Conservation (phyloP, 1,140 invertebrate species). For the Drosophila simulans region DNA sequence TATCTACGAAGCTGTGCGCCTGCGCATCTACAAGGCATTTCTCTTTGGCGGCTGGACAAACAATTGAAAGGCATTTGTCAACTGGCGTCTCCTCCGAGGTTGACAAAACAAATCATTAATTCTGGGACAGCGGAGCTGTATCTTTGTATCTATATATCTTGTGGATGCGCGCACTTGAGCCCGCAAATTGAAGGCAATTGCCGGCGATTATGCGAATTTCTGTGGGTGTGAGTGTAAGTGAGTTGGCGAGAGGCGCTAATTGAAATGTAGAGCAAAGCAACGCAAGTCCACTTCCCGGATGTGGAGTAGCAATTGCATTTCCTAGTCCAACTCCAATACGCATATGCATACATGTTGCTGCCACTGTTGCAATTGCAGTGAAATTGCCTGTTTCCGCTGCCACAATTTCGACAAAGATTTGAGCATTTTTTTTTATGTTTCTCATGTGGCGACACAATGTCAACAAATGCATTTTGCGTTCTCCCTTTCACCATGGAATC, state of each 20-base stretch:
- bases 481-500: constrained; percentile 48
- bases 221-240: constrained; percentile 8
- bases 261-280: constrained; percentile 63
- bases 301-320: constrained; percentile 55
- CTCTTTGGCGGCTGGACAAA: constrained; percentile 43
- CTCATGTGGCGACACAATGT: constrained; percentile 31
- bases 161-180: constrained; percentile 39
- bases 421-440: constrained; percentile 4
- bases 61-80: constrained; percentile 80
- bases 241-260: constrained; percentile 51
- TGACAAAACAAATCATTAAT: constrained; percentile 65
- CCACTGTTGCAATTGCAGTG: constrained; percentile 16
- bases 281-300: constrained; percentile 46
- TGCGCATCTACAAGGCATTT: constrained; percentile 40
- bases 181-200: constrained; percentile 65
- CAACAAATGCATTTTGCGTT: constrained; percentile 31
- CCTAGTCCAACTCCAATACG: constrained; percentile 39
- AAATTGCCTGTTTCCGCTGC: constrained; percentile 56
- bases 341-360: constrained; percentile 12
- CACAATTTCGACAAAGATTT: constrained; percentile 52
- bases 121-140: constrained; percentile 26
- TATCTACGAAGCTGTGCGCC: constrained; percentile 31
- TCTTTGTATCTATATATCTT: constrained; percentile 9
- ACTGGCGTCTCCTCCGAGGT: constrained; percentile 25
- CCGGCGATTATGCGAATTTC: constrained; percentile 50